Percentiles rank a stretch among this genome's conserved stretches.
Conservation (phyloP, 2,113 vertebrate species). For the Periophthalmodon schlosseri region DNA sequence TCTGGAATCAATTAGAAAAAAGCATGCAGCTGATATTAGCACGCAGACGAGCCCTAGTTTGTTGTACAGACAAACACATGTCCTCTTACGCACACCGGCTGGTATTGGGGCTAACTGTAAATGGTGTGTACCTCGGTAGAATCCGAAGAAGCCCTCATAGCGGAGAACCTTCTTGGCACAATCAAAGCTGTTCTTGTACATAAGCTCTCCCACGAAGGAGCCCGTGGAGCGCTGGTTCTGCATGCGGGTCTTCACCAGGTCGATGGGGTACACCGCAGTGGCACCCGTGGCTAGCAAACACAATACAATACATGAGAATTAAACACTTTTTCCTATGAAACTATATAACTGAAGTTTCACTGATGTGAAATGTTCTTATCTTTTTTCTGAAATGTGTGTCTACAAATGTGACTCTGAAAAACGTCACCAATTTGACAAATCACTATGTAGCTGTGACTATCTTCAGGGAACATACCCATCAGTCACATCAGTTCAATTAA, state of each 20-base stretch:
- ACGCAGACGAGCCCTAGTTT: conserved; percentile 33
- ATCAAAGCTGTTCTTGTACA: conserved; percentile 98
- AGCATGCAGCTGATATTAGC: conserved; percentile 57
- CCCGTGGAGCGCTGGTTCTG: conserved; percentile 92
- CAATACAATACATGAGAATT: conserved; percentile 10
- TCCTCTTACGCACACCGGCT: conserved; percentile 4
- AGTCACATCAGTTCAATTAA: not conserved
- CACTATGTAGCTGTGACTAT: not conserved
- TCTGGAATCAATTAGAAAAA: conserved; percentile 73
- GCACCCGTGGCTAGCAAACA: conserved; percentile 87
- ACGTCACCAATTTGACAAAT: not conserved
- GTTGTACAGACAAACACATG: conserved; percentile 20
- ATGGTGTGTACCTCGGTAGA: conserved; percentile 87
- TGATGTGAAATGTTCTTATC: not conserved
- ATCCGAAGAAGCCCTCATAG: conserved; percentile 93
- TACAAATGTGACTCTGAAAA: not conserved
- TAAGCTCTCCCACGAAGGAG: conserved; percentile 90
- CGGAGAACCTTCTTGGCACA: conserved; percentile 95
- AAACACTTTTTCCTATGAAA: not conserved
- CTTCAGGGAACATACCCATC: not conserved
- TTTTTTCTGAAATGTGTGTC: not conserved
- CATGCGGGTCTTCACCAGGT: conserved; percentile 97
- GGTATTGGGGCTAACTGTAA: not conserved
- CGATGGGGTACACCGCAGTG: conserved; percentile 93
- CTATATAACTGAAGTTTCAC: not conserved